phyloP scores from a whole-genome alignment of 2,113 vertebrate genomes.

The Dunckerocampus dactyliophorus region DNA sequence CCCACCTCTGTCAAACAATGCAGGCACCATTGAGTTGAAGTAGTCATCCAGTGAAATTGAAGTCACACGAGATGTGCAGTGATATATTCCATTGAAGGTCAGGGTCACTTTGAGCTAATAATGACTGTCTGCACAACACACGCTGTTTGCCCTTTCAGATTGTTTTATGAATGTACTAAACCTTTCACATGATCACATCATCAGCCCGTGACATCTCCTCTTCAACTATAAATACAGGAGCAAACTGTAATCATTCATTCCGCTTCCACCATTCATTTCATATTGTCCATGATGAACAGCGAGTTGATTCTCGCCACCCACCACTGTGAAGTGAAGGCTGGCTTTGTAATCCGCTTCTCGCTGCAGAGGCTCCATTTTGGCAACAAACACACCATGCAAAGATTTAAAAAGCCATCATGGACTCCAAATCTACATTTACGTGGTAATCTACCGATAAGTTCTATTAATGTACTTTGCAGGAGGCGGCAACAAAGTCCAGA shows the following conservation, averaged over 20 bases:
- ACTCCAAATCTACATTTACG: no score
- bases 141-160: background rate
- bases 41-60: background rate
- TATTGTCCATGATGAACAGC: background rate
- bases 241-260: background rate
- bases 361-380: background rate
- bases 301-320: constrained; percentile 35
- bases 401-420: no score
- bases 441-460: no score
- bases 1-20: no score
- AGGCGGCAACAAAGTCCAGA: no score
- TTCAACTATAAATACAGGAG: background rate
- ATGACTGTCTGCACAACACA: constrained; percentile 1
- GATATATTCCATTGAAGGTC: background rate
- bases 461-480: no score
- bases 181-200: background rate
- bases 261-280: background rate
- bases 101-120: background rate
- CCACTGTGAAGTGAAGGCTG: constrained; percentile 27
- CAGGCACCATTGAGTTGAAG: background rate
- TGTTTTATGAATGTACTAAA: background rate
- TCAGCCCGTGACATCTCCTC: background rate
- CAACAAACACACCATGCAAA: constrained; percentile 9
- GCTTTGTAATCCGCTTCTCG: constrained; percentile 21
- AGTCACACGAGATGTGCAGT: background rate